phyloP scores from a whole-genome alignment of 2,888 invertebrate genomes.

The Pristionchus arcanus region DNA sequence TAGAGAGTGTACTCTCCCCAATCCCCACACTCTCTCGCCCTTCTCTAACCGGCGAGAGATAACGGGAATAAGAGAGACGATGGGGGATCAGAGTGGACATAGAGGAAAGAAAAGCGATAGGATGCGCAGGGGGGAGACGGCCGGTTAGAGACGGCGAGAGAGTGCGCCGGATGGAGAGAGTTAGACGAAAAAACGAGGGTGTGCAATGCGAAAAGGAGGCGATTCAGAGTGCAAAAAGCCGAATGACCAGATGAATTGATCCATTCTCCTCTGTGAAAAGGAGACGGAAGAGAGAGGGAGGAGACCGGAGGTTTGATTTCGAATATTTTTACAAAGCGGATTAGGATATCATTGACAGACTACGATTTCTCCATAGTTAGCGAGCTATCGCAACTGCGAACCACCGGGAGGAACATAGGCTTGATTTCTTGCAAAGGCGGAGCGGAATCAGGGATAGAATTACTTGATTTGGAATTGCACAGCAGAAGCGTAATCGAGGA shows the following conservation, averaged over 20 bases:
- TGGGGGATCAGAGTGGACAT: neutral
- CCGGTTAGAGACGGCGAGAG: neutral
- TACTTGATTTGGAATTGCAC: too few relatives aligned
- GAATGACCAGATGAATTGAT: neutral
- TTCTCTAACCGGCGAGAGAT: neutral
- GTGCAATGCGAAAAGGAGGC: neutral
- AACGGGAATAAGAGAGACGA: neutral
- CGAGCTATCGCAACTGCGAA: too few relatives aligned
- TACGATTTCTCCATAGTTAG: too few relatives aligned
- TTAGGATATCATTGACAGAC: too few relatives aligned
- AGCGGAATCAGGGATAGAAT: too few relatives aligned
- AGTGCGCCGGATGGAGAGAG: slow-evolving; percentile 5
- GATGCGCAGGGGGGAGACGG: neutral
- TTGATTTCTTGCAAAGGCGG: too few relatives aligned
- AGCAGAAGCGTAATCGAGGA: too few relatives aligned
- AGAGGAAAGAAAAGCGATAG: slow-evolving; percentile 6
- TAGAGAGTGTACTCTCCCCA: neutral
- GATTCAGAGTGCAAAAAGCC: slow-evolving; percentile 2
- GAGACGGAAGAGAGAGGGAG: neutral
- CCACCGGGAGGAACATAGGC: too few relatives aligned
- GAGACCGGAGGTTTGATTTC: too few relatives aligned
- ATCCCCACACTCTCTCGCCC: neutral
- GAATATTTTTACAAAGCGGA: too few relatives aligned
- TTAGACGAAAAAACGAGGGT: neutral
- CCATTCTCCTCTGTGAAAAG: neutral